Evolutionary conservation across 1,140 invertebrate species (phyloP).

Genomic region (Chrysomallon squamiferum): DNA sequence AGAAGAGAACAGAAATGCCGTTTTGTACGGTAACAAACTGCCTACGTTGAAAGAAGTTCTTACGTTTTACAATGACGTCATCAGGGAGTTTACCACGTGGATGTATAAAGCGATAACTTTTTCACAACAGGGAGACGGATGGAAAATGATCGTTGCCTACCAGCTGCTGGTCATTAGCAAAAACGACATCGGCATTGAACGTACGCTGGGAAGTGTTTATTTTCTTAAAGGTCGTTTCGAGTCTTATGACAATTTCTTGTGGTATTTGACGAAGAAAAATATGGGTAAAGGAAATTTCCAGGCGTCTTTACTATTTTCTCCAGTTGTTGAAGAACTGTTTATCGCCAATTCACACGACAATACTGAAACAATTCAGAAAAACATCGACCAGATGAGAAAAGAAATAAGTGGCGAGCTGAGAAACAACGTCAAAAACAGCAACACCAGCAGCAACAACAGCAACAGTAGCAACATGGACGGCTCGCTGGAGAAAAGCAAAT

Average conservation of each 20-base stretch:
- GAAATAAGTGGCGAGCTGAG: slow-evolving; percentile 22
- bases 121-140: slow-evolving; percentile 25
- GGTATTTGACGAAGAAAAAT: slow-evolving; percentile 24
- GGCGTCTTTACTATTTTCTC: slow-evolving; percentile 26
- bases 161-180: slow-evolving; percentile 34
- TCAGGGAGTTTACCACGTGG: slow-evolving; percentile 25
- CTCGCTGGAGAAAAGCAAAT: slow-evolving; percentile 22
- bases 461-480: slow-evolving; percentile 5
- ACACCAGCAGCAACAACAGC: slow-evolving; percentile 20
- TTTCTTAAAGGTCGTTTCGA: slow-evolving; percentile 25
- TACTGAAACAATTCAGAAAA: not conserved
- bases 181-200: slow-evolving; percentile 38
- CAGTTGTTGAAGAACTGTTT: slow-evolving; percentile 9
- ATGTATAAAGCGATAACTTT: slow-evolving; percentile 26
- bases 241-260: slow-evolving; percentile 18
- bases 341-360: slow-evolving; percentile 3
- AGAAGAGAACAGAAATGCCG: not conserved
- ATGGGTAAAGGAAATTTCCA: slow-evolving; percentile 21
- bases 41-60: slow-evolving; percentile 18
- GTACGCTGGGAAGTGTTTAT: slow-evolving; percentile 34
- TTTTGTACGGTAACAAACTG: not conserved
- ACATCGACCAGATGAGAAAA: slow-evolving; percentile 18
- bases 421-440: slow-evolving; percentile 18
- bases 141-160: slow-evolving; percentile 35
- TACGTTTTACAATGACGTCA: slow-evolving; percentile 25